Conservation (phyloP, 1,140 invertebrate species). For the Scaptomyza graminum region DNA sequence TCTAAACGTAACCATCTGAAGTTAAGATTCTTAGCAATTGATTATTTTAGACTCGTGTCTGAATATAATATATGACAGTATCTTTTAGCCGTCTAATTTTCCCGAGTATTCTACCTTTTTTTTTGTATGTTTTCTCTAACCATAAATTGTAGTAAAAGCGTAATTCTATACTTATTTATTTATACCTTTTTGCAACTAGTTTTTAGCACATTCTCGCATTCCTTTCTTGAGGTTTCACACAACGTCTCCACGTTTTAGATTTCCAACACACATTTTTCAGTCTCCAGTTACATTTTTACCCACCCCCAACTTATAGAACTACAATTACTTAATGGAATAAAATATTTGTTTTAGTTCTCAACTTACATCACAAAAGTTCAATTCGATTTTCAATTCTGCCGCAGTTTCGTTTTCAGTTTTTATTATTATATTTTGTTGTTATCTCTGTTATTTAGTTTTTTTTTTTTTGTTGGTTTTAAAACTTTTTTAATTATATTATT, state of each 20-base stretch:
- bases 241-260: background rate
- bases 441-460: conserved; percentile 31
- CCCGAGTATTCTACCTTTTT: too few relatives aligned
- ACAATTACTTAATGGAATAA: conserved; percentile 23
- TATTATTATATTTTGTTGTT: conserved; percentile 24
- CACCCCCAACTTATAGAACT: background rate
- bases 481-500: conserved; percentile 23
- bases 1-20: too few relatives aligned
- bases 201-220: too few relatives aligned
- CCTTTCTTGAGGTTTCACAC: too few relatives aligned
- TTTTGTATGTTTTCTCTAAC: too few relatives aligned
- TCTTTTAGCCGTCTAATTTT: too few relatives aligned
- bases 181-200: too few relatives aligned
- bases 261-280: background rate
- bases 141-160: too few relatives aligned
- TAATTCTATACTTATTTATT: too few relatives aligned
- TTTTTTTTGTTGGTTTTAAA: background rate
- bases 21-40: too few relatives aligned
- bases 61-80: too few relatives aligned
- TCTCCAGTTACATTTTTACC: background rate
- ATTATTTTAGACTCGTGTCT: too few relatives aligned
- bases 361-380: conserved; percentile 71
- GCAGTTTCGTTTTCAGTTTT: conserved; percentile 47
- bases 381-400: conserved; percentile 60
- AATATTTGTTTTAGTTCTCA: conserved; percentile 18